phyloP scores from a whole-genome alignment of 2,797 vertebrate species.

The Masticophis lateralis region DNA sequence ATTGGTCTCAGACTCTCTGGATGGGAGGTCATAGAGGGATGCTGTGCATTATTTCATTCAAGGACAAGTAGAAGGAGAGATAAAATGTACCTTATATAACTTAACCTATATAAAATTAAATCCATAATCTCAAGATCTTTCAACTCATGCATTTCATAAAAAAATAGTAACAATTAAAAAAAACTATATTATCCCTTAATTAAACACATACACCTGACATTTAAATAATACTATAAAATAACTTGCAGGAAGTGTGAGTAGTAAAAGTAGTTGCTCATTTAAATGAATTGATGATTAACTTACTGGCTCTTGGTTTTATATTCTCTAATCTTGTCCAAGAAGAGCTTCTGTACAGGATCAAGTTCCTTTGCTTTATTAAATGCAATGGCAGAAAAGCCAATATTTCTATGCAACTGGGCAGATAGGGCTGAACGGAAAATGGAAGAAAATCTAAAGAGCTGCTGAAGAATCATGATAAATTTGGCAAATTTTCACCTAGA shows the following conservation, averaged over 20 bases:
- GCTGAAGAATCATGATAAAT: constrained; percentile 81
- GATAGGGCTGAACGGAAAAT: constrained; percentile 73
- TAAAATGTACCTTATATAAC: background rate
- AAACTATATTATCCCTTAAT: background rate
- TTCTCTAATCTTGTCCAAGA: constrained; percentile 87
- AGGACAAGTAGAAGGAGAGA: background rate
- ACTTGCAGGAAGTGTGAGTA: background rate
- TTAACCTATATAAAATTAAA: background rate
- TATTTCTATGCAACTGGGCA: constrained; percentile 82
- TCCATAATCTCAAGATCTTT: background rate
- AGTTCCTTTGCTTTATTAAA: constrained; percentile 82
- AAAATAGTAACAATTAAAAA: background rate
- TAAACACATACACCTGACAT: background rate
- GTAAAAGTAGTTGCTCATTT: background rate
- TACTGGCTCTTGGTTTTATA: constrained; percentile 86
- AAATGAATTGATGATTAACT: constrained; percentile 51
- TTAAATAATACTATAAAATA: background rate
- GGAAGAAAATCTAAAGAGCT: constrained; percentile 79
- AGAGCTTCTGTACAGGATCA: constrained; percentile 92
- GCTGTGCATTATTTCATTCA: background rate
- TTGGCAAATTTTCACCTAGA: background rate
- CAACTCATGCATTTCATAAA: background rate
- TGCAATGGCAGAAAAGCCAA: constrained; percentile 84
- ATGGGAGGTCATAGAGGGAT: background rate
- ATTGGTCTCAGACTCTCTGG: background rate